Conservation (phyloP, 2,797 vertebrate species). For the Notolepis coatsorum region DNA sequence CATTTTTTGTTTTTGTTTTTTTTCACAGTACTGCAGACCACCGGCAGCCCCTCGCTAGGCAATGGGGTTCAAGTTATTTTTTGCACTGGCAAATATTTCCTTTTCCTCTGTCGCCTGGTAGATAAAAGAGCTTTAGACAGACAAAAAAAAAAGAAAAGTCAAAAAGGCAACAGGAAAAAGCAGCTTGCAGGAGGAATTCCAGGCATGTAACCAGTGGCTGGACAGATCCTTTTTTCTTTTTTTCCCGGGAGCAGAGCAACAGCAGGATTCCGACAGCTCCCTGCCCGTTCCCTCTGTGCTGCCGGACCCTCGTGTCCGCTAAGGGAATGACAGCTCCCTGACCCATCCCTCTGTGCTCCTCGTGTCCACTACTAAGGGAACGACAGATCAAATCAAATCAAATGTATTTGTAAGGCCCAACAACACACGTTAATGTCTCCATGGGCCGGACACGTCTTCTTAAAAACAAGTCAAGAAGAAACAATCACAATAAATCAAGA, state of each 20-base stretch:
- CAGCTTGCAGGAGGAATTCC: conserved; percentile 62
- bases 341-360: too few relatives aligned
- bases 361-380: too few relatives aligned
- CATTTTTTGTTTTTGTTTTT: too few relatives aligned
- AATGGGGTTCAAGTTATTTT: conserved; percentile 72
- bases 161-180: conserved; percentile 52
- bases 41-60: conserved; percentile 49
- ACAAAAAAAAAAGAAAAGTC: conserved; percentile 17
- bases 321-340: conserved; percentile 53
- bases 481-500: too few relatives aligned
- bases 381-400: too few relatives aligned
- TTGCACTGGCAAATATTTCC: conserved; percentile 70
- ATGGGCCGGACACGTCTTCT: too few relatives aligned
- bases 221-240: too few relatives aligned
- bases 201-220: conserved; percentile 64
- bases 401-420: too few relatives aligned
- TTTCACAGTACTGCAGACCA: conserved; percentile 54
- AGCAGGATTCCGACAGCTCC: conserved; percentile 35
- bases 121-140: conserved; percentile 41
- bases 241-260: conserved; percentile 65
- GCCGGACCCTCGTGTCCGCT: conserved; percentile 61
- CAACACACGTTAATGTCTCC: too few relatives aligned
- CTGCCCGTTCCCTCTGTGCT: conserved; percentile 35
- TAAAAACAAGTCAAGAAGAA: too few relatives aligned
- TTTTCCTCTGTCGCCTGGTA: conserved; percentile 56